Conservation (phyloP, 1,140 invertebrate species). For the Ceratina japonica region DNA sequence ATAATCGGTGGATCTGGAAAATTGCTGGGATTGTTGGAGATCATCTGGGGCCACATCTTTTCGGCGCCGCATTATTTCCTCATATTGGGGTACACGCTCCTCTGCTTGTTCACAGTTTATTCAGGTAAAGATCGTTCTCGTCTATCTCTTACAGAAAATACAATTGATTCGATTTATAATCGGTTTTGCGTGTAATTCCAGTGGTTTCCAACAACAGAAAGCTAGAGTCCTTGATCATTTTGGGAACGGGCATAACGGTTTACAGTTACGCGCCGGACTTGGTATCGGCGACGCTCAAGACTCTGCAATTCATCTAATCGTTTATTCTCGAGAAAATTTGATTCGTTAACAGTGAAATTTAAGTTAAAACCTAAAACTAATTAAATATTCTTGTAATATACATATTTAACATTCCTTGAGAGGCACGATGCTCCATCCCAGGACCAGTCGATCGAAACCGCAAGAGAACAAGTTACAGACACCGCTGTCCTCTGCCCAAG, state of each 20-base stretch:
- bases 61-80: constrained; percentile 70
- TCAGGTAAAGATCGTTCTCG: constrained; percentile 69
- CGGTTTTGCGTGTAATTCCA: constrained; percentile 25
- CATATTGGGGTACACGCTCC: constrained; percentile 74
- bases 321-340: constrained; percentile 23
- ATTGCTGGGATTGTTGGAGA: constrained; percentile 72
- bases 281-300: not conserved
- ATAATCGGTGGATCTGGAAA: constrained; percentile 75
- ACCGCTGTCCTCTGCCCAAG: constrained; percentile 92
- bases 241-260: constrained; percentile 11
- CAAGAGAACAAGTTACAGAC: constrained; percentile 95
- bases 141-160: too few species aligned
- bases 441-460: constrained; percentile 96
- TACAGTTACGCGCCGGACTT: constrained; percentile 14
- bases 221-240: constrained; percentile 34
- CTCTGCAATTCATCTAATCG: constrained; percentile 31
- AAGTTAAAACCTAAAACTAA: constrained; percentile 56
- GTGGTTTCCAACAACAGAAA: constrained; percentile 19
- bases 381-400: constrained; percentile 46
- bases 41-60: constrained; percentile 74
- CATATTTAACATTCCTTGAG: constrained; percentile 82
- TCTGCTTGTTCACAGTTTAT: constrained; percentile 76
- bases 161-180: not conserved
- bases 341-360: constrained; percentile 42
- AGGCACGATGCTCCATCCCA: constrained; percentile 95